A percentile compares a stretch with the other conserved stretches of the same genome.
These are phyloP conservation scores for Calonectris borealis DNA, from an alignment of 2,113 vertebrate genomes.

Conservation along the genomic window DNA sequence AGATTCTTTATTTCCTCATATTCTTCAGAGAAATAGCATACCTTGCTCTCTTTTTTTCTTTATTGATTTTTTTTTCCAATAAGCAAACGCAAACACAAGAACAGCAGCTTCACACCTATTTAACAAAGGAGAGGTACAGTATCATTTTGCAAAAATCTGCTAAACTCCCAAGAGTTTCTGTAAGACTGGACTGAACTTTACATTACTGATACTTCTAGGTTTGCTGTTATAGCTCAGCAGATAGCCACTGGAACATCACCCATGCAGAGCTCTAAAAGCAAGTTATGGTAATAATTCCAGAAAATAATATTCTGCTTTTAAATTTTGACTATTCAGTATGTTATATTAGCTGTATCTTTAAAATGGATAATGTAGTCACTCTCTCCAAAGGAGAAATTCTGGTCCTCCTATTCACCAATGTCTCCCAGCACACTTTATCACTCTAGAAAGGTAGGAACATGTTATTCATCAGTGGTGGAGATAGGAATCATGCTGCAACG, in stretches of 20 bases:
- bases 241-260: background rate
- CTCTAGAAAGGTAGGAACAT: background rate
- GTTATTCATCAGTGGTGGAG: background rate
- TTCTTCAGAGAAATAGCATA: background rate
- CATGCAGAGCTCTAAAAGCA: background rate
- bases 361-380: background rate
- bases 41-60: rapidly evolving
- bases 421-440: background rate
- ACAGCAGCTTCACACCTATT: background rate
- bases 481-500: background rate
- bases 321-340: background rate
- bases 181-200: background rate
- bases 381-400: background rate
- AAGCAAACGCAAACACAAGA: background rate
- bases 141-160: background rate
- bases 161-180: background rate
- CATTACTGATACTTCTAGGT: background rate
- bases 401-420: background rate
- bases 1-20: background rate
- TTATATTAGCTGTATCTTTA: background rate
- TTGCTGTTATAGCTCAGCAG: background rate
- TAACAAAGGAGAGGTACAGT: background rate
- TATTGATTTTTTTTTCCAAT: background rate
- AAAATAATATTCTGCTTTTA: background rate
- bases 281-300: background rate